Percentiles rank a stretch among this genome's conserved stretches.
Conservation (phyloP, 2,113 vertebrate species). For the Chaetorhynchus papuensis region DNA sequence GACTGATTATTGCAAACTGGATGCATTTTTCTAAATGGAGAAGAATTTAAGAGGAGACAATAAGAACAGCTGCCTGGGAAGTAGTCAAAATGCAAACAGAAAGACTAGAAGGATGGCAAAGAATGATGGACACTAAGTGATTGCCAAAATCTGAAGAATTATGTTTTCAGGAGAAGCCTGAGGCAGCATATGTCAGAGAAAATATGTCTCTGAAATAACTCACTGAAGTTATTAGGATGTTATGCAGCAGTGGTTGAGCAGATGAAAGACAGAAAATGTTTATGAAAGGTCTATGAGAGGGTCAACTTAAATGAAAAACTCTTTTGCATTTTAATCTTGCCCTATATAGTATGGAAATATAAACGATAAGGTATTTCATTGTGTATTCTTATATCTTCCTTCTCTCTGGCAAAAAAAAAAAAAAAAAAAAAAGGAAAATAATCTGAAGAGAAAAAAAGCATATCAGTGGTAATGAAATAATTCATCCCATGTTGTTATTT, state of each 20-base stretch:
- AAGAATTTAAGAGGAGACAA: not conserved
- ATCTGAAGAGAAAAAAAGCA: not conserved
- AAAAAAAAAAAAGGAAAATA: not conserved
- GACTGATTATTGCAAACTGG: not conserved
- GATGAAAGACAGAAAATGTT: not conserved
- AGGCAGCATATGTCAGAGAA: slow-evolving; percentile 33
- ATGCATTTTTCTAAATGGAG: not conserved
- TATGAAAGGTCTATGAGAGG: not conserved
- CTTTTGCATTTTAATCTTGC: not conserved
- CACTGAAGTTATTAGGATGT: not conserved
- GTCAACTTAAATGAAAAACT: not conserved
- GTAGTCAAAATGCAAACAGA: not conserved
- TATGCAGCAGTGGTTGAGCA: not conserved
- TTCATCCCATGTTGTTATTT: not conserved
- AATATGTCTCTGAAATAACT: not conserved
- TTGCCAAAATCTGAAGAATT: not conserved
- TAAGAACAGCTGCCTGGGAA: not conserved
- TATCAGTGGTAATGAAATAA: not conserved
- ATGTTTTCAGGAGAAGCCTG: not conserved
- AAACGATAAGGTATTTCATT: not conserved
- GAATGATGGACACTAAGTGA: slow-evolving; percentile 20
- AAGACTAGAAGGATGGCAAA: not conserved
- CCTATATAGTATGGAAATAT: not conserved
- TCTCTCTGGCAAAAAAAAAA: not conserved
- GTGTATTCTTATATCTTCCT: not conserved